phyloP scores from a whole-genome alignment of 1,140 invertebrate genomes.

The Bombus confusus region DNA sequence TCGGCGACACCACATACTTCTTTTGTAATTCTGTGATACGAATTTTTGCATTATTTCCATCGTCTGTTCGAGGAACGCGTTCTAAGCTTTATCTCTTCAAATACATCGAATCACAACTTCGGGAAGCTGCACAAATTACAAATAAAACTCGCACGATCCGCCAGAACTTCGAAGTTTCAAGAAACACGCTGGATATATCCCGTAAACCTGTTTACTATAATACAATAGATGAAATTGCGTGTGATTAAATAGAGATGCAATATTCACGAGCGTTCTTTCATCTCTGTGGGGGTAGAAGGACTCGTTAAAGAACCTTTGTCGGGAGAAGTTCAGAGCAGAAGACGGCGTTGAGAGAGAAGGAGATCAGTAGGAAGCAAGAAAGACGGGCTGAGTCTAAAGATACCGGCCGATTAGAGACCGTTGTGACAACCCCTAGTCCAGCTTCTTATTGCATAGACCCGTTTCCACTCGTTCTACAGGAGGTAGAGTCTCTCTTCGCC shows the following conservation, averaged over 20 bases:
- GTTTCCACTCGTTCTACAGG: conserved; percentile 50
- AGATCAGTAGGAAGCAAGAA: conserved; percentile 7
- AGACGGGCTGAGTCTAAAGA: conserved; percentile 42
- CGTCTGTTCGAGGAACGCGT: no score
- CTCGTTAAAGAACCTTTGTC: conserved; percentile 52
- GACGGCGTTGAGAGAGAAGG: background rate
- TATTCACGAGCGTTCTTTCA: conserved; percentile 47
- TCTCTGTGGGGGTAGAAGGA: background rate
- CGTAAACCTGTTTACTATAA: background rate
- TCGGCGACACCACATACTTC: no score
- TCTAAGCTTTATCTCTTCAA: no score
- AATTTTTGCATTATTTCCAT: no score
- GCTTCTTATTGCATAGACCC: conserved; percentile 57
- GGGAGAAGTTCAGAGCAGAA: background rate
- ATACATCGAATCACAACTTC: background rate
- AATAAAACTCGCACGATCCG: background rate
- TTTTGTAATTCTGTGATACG: no score
- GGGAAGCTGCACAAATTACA: background rate
- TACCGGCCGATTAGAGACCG: conserved; percentile 59
- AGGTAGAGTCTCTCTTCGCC: conserved; percentile 33
- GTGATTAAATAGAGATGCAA: conserved; percentile 45
- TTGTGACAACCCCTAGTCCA: conserved; percentile 53
- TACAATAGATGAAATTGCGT: conserved; percentile 20
- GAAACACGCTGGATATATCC: background rate
- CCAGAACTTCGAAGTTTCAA: background rate